Conservation (phyloP, 2,888 invertebrate species). For the Antitype chi region DNA sequence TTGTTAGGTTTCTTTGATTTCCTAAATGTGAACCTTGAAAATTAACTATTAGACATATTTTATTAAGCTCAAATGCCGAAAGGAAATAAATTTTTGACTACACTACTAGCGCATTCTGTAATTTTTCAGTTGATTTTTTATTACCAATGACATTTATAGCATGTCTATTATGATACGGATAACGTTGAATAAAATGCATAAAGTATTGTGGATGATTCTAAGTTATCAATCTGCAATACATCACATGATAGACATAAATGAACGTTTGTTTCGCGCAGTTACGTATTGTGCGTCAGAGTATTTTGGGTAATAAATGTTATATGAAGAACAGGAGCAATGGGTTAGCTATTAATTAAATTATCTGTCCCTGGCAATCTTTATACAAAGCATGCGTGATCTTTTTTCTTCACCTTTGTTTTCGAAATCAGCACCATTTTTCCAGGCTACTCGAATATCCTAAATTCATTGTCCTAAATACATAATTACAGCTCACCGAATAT, state of each 20-base stretch:
- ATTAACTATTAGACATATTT: not conserved
- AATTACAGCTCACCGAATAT: conserved; percentile 19
- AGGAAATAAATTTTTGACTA: not conserved
- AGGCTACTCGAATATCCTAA: not conserved
- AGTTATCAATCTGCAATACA: not conserved
- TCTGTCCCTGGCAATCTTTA: not conserved
- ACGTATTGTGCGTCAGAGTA: not conserved
- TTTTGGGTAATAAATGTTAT: not conserved
- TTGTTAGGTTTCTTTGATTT: conserved; percentile 63
- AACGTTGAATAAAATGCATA: not conserved
- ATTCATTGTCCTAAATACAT: conserved; percentile 20
- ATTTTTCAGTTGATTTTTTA: too few species aligned
- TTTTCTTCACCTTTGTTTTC: not conserved
- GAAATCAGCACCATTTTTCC: not conserved
- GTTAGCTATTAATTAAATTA: not conserved
- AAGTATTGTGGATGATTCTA: not conserved
- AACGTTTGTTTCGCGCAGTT: not conserved
- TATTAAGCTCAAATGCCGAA: not conserved
- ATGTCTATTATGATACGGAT: not conserved
- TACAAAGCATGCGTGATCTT: not conserved
- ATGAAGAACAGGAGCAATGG: not conserved
- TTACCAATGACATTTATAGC: not conserved
- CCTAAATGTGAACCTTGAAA: conserved; percentile 47
- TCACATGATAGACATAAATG: not conserved
- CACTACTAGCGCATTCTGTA: not conserved